Evolutionary conservation across 2,888 invertebrate genomes (phyloP).

Genomic region (Torymus aiolomorphi): DNA sequence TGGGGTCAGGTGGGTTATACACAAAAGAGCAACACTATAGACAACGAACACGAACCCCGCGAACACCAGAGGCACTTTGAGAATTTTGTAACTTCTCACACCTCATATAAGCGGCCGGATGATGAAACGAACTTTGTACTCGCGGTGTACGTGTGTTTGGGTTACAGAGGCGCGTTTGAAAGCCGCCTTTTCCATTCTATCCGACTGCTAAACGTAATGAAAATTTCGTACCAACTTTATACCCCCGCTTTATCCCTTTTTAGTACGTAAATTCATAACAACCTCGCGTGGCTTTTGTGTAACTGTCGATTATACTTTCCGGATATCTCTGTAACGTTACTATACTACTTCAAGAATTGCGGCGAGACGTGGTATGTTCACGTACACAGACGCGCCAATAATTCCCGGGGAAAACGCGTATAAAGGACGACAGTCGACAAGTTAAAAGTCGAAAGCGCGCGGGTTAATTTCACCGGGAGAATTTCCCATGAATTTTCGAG

Average conservation of each 20-base stretch:
- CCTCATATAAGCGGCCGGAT: slow-evolving; percentile 50
- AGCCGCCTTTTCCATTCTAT: slow-evolving; percentile 1
- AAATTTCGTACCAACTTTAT: not conserved
- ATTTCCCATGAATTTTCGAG: slow-evolving; percentile 42
- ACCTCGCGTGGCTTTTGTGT: no score
- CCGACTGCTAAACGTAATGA: slow-evolving; percentile 3
- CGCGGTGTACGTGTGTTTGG: not conserved
- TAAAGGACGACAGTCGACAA: not conserved
- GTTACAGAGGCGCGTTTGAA: not conserved
- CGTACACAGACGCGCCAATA: no score
- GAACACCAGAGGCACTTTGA: slow-evolving; percentile 69
- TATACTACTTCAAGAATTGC: no score
- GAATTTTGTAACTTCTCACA: slow-evolving; percentile 53
- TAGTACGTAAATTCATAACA: no score
- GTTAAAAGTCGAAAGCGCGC: slow-evolving; percentile 38
- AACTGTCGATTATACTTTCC: no score
- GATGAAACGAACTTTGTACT: slow-evolving; percentile 39
- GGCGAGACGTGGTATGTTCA: no score
- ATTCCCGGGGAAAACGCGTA: no score
- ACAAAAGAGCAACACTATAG: slow-evolving; percentile 90
- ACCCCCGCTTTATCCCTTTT: no score
- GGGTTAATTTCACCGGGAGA: slow-evolving; percentile 40
- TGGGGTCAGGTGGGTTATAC: slow-evolving; percentile 78
- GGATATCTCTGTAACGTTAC: no score
- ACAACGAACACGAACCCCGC: slow-evolving; percentile 87